A percentile compares a stretch with the other conserved stretches of the same genome.
These are phyloP conservation scores for Cepaea hortensis DNA, from an alignment of 2,888 invertebrate genomes.

Conservation along the genomic window DNA sequence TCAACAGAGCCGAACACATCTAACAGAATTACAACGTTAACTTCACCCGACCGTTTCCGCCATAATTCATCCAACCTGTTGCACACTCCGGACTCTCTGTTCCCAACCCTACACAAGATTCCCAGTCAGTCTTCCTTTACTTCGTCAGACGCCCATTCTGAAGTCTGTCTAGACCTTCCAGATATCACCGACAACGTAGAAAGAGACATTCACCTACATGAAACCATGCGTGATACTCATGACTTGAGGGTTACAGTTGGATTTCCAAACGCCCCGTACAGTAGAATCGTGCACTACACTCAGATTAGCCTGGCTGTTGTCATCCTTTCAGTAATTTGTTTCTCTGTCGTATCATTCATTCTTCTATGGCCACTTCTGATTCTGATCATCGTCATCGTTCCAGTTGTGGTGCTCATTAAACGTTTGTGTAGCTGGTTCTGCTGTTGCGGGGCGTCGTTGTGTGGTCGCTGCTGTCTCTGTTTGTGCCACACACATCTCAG, in stretches of 20 bases:
- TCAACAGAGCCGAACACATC: background rate
- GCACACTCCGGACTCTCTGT: constrained; percentile 15
- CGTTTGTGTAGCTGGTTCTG: constrained; percentile 69
- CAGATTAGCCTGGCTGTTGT: constrained; percentile 74
- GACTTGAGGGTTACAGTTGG: constrained; percentile 50
- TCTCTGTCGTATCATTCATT: constrained; percentile 74
- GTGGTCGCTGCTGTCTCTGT: constrained; percentile 65
- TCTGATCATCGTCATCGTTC: constrained; percentile 75
- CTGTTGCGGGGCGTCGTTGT: constrained; percentile 61
- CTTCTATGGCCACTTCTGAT: constrained; percentile 77
- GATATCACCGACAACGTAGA: constrained; percentile 42
- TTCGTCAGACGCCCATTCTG: constrained; percentile 52
- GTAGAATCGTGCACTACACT: constrained; percentile 75
- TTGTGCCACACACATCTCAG: constrained; percentile 73
- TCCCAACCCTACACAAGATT: constrained; percentile 42
- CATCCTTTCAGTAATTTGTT: constrained; percentile 64
- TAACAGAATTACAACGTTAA: constrained; percentile 14
- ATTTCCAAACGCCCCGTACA: constrained; percentile 75
- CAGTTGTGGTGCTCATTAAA: constrained; percentile 71
- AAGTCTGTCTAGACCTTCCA: constrained; percentile 53
- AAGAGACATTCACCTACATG: constrained; percentile 30
- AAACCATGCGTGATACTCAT: background rate
- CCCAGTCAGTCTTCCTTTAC: constrained; percentile 50
- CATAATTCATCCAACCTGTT: constrained; percentile 26
- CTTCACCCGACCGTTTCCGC: constrained; percentile 33